phyloP scores from a whole-genome alignment of 2,113 vertebrate species.

The Brienomyrus longianalis region DNA sequence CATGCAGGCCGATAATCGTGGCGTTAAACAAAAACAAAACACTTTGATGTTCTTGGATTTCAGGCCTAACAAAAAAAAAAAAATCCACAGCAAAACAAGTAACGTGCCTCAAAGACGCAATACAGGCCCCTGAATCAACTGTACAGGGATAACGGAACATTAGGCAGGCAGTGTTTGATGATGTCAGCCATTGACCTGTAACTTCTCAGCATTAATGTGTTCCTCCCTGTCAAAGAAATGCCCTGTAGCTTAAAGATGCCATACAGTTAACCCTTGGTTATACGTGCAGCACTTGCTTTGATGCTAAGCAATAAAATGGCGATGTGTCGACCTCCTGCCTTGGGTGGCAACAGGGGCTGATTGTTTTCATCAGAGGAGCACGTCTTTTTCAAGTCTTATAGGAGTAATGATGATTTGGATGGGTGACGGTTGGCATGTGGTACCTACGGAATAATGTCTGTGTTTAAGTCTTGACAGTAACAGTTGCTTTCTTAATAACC shows the following conservation, averaged over 20 bases:
- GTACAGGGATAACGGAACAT: neutral
- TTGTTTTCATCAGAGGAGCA: neutral
- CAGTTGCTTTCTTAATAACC: neutral
- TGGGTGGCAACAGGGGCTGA: neutral
- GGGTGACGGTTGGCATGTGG: neutral
- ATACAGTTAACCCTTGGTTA: neutral
- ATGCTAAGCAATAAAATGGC: neutral
- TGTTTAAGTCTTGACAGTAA: neutral
- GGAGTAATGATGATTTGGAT: neutral
- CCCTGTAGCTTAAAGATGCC: neutral
- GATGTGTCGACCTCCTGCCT: neutral
- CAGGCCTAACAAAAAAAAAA: neutral
- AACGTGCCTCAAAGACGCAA: neutral
- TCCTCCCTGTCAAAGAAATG: neutral
- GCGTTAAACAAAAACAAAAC: neutral
- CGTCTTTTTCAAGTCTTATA: neutral
- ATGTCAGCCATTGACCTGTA: neutral
- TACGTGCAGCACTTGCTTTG: neutral
- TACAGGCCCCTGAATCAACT: neutral
- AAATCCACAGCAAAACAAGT: neutral
- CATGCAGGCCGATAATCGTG: neutral
- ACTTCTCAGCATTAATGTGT: neutral
- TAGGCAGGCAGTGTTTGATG: neutral
- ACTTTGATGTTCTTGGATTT: neutral
- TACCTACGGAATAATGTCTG: neutral